Conservation (phyloP, 2,888 invertebrate species). For the Pemphredon lugubris region DNA sequence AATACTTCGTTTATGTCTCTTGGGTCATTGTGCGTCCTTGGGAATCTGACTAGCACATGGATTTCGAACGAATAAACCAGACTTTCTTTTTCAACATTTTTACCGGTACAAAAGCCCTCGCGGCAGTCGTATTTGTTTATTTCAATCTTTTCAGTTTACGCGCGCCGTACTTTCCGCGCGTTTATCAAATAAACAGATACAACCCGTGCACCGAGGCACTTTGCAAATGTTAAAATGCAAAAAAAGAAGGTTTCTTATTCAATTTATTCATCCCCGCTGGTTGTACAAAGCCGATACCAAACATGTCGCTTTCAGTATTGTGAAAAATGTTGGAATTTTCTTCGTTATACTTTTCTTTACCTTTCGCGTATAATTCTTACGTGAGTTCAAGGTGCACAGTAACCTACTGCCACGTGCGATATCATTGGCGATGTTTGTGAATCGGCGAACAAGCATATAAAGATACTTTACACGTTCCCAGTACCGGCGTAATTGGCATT, state of each 20-base stretch:
- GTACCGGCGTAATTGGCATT: slow-evolving; percentile 27
- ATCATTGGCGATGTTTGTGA: slow-evolving; percentile 32
- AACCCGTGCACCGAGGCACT: background rate
- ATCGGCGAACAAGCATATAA: slow-evolving; percentile 42
- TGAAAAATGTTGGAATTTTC: background rate
- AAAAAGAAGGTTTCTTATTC: slow-evolving; percentile 28
- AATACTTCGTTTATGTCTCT: slow-evolving; percentile 48
- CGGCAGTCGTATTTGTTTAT: background rate
- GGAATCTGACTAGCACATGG: slow-evolving; percentile 72
- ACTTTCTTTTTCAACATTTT: slow-evolving; percentile 22
- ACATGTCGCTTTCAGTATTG: slow-evolving; percentile 6
- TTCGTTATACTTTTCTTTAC: background rate
- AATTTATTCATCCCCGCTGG: slow-evolving; percentile 43
- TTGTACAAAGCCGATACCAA: slow-evolving; percentile 36
- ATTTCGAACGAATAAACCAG: slow-evolving; percentile 58
- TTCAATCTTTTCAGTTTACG: background rate
- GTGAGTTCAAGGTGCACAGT: slow-evolving; percentile 31
- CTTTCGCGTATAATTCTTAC: slow-evolving; percentile 5
- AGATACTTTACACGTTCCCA: slow-evolving; percentile 20
- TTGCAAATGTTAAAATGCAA: slow-evolving; percentile 35
- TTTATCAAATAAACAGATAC: slow-evolving; percentile 5
- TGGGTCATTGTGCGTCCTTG: slow-evolving; percentile 70
- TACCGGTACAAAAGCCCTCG: background rate
- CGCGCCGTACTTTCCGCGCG: background rate
- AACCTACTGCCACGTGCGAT: slow-evolving; percentile 21